phyloP scores from a whole-genome alignment of 2,888 invertebrate species.

The Oxytorus armatus region DNA sequence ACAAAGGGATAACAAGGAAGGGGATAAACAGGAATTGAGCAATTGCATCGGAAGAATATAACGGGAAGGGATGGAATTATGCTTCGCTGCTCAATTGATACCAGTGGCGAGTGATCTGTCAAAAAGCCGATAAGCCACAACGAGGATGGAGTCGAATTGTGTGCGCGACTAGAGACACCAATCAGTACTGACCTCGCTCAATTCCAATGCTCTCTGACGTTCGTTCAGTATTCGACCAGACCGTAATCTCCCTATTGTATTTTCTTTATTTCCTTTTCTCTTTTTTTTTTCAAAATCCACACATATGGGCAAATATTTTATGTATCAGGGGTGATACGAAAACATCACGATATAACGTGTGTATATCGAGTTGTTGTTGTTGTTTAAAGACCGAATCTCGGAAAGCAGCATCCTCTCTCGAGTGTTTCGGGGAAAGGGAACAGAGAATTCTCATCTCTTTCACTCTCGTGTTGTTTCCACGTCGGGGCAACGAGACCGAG shows the following conservation, averaged over 20 bases:
- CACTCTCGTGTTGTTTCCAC: background rate
- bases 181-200: constrained; percentile 52
- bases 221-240: background rate
- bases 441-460: background rate
- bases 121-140: constrained; percentile 29
- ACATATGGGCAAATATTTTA: background rate
- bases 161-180: constrained; percentile 34
- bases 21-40: background rate
- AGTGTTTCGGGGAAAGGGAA: background rate
- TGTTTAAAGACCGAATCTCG: constrained; percentile 26
- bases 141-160: background rate
- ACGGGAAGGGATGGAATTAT: background rate
- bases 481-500: background rate
- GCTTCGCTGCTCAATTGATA: background rate
- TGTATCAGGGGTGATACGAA: constrained; percentile 5
- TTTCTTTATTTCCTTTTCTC: too few relatives aligned
- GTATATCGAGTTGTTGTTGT: too few relatives aligned
- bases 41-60: background rate
- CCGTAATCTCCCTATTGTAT: background rate
- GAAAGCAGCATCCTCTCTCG: background rate
- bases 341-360: too few relatives aligned
- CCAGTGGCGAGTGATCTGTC: constrained; percentile 7
- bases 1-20: background rate
- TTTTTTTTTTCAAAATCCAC: background rate
- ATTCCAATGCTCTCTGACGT: constrained; percentile 25